Evolutionary conservation across 2,113 vertebrate genomes (phyloP).

Genomic region (Xerus inauris): DNA sequence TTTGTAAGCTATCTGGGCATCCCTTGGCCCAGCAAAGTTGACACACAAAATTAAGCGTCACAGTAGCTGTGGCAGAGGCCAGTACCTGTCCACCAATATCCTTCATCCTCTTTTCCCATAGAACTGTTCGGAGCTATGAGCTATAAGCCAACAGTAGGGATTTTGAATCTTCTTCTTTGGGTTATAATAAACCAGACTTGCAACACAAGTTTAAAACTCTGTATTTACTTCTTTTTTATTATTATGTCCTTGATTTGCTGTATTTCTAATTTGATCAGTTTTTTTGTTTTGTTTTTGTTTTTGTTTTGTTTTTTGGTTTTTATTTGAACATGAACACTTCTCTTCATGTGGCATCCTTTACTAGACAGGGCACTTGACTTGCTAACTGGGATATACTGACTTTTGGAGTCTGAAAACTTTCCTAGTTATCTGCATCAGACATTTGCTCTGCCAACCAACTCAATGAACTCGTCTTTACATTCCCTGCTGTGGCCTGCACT

Average conservation of each 20-base stretch:
- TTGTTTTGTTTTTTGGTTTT: not conserved
- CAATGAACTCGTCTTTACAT: accelerated
- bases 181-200: not conserved
- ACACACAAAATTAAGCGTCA: not conserved
- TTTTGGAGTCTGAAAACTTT: not conserved
- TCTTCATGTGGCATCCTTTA: not conserved
- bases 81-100: not conserved
- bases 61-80: not conserved
- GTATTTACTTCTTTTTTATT: not conserved
- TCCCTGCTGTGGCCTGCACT: accelerated
- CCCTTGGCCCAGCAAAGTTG: not conserved
- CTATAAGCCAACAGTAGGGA: not conserved
- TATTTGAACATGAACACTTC: not conserved
- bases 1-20: not conserved
- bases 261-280: not conserved
- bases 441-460: not conserved
- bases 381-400: not conserved
- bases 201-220: not conserved
- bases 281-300: not conserved
- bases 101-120: not conserved
- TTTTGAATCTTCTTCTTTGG: not conserved
- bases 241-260: not conserved
- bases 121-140: not conserved
- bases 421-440: accelerated
- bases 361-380: not conserved